Conservation (phyloP, 2,888 invertebrate species). For the Sminthurides aquaticus region DNA sequence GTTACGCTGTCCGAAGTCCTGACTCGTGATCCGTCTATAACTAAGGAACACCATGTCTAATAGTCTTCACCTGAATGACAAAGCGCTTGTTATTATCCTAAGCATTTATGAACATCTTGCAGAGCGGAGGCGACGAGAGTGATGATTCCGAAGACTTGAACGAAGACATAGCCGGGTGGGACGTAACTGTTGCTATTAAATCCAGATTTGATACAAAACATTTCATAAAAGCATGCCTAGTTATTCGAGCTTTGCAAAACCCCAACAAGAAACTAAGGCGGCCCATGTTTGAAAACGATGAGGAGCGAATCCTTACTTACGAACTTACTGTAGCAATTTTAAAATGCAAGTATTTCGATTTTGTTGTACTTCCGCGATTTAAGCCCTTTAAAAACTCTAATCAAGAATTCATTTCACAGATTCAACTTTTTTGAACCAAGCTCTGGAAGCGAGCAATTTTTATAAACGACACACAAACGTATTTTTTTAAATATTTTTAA, state of each 20-base stretch:
- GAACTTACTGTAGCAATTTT: constrained; percentile 36
- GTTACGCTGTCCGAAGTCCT: no score
- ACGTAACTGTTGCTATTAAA: constrained; percentile 14
- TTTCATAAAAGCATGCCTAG: constrained; percentile 34
- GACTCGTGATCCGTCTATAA: no score
- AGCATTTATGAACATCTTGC: background rate
- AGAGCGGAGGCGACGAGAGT: background rate
- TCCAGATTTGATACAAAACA: constrained; percentile 31
- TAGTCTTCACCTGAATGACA: no score
- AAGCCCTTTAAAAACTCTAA: constrained; percentile 4
- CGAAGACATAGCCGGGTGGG: constrained; percentile 2
- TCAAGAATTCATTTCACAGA: constrained; percentile 6
- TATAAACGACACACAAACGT: constrained; percentile 24
- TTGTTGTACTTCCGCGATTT: background rate
- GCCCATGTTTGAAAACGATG: constrained; percentile 32
- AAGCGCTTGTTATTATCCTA: no score
- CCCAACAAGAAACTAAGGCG: constrained; percentile 23
- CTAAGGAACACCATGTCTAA: no score
- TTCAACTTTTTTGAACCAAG: constrained; percentile 31
- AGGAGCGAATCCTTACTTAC: constrained; percentile 36
- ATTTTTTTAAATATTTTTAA: no score
- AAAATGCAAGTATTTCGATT: constrained; percentile 23
- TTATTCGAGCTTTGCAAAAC: constrained; percentile 32
- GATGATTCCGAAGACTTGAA: background rate
- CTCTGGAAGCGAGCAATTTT: constrained; percentile 31